Evolutionary conservation across 2,113 vertebrate species (phyloP), one percentile per base, ranked within the genome.

Genomic region (Ailuropoda melanoleuca): DNA sequence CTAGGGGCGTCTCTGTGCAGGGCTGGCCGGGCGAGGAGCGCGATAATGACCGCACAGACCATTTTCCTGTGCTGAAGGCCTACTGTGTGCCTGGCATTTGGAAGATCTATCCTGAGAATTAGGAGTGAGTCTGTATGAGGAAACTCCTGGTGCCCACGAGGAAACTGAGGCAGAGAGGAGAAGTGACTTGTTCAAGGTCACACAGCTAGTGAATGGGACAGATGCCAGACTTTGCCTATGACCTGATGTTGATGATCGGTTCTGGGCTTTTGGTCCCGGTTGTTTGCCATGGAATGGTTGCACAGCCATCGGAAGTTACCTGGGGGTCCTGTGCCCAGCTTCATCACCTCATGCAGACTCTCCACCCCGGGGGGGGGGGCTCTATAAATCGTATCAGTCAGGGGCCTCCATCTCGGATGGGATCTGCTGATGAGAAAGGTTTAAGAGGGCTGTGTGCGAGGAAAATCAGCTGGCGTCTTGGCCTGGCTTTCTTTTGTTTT

Each of bases 1-100:
- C 2, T 6, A 26, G 72, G 77, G 62, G 23, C 2, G 0, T 53
- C 85, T 88, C 24, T 0, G 0, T 1, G 46, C 34, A 23, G 23
- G 43, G 12, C 68, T 13, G 68, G 21, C 53, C 3, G 5, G 8
- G 43, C 39, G 7, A 4, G 29, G 18, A 8, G 14, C 1, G 4
- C 8, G 43, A 3, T 24, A 13, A 8, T 0, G 62, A 37, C 23
- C 0, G 0, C 19, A 4, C 50, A 2, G 43, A 15, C 4, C 68
- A 1, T 4, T 6, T 43, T 9, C 60, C 21, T 50, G 80, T 21
- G 81, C 81, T 70, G 94, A 55, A 93, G 86, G 24, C 94, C 92
- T 85, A 64, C 95, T 93, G 19, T 43, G 72, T 17, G 53, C 60
- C n/a, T 53, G 13, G 50, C 8, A 4, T 18, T 31, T 24, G 21